Percentiles rank a stretch among this genome's conserved stretches.
These are phyloP conservation scores for Trissolcus japonicus DNA, from an alignment of 2,888 invertebrate genomes.

Conservation along the genomic window DNA sequence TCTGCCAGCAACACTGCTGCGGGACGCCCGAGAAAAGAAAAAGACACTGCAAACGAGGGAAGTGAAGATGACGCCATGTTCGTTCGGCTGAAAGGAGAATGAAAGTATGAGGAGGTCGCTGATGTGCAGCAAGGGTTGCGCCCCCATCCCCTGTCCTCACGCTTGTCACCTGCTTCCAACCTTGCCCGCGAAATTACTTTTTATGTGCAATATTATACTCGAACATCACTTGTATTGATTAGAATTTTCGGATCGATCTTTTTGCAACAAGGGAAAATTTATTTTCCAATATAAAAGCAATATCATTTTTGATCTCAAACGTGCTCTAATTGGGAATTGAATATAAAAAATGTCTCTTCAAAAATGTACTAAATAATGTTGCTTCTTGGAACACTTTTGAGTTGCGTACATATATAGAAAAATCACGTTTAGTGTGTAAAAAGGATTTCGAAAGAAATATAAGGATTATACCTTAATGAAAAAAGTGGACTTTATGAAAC, in stretches of 20 bases:
- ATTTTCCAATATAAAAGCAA: too few species aligned
- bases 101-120: constrained; percentile 46
- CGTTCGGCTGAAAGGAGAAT: constrained; percentile 50
- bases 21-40: constrained; percentile 31
- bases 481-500: constrained; percentile 26
- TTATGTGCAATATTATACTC: constrained; percentile 56
- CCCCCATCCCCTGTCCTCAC: constrained; percentile 53
- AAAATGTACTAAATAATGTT: too few species aligned
- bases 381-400: too few species aligned
- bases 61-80: constrained; percentile 48
- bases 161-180: constrained; percentile 59
- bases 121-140: constrained; percentile 49
- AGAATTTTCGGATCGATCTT: constrained; percentile 48
- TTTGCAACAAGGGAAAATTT: too few species aligned
- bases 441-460: constrained; percentile 17
- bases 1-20: constrained; percentile 45
- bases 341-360: too few species aligned
- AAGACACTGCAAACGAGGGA: constrained; percentile 46
- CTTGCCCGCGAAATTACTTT: constrained; percentile 59
- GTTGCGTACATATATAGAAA: too few species aligned
- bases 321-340: too few species aligned
- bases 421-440: too few species aligned
- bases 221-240: constrained; percentile 43
- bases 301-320: too few species aligned
- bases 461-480: constrained; percentile 56